Evolutionary conservation across 2,113 vertebrate species (phyloP).

Genomic region (Cyprinodon tularosa): DNA sequence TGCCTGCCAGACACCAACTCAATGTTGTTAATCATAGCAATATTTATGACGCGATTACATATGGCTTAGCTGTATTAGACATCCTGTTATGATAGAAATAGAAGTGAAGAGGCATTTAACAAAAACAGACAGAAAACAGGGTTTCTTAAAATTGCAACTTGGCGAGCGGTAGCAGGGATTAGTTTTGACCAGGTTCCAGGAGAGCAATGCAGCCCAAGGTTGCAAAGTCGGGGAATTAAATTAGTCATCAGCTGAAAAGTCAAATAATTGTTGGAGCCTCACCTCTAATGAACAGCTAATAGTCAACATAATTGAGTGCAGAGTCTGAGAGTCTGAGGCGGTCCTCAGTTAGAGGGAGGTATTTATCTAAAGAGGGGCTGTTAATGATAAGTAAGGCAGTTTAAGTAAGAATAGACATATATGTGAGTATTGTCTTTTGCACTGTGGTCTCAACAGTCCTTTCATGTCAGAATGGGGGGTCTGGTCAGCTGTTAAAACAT

Average conservation of each 20-base stretch:
- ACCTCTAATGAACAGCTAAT: constrained; percentile 65
- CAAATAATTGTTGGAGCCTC: constrained; percentile 57
- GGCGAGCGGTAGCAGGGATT: constrained; percentile 37
- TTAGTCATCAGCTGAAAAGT: constrained; percentile 61
- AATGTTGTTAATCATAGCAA: constrained; percentile 25
- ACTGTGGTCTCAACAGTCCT: constrained; percentile 61
- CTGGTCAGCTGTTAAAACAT: constrained; percentile 83
- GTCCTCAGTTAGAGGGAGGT: constrained; percentile 29
- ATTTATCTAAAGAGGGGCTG: constrained; percentile 54
- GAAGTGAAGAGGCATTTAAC: constrained; percentile 21
- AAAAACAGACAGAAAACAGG: constrained; percentile 47
- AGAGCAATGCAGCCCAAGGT: constrained; percentile 24
- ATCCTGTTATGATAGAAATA: constrained; percentile 20
- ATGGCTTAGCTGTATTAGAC: constrained; percentile 20
- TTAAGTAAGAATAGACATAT: constrained; percentile 74
- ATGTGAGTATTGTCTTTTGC: constrained; percentile 57
- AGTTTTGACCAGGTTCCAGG: constrained; percentile 34
- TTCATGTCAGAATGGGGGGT: constrained; percentile 78
- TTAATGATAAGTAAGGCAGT: constrained; percentile 56
- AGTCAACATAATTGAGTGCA: constrained; percentile 67
- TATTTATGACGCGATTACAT: constrained; percentile 23
- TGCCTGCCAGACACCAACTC: constrained; percentile 7
- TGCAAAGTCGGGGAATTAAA: constrained; percentile 51
- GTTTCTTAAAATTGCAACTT: constrained; percentile 51
- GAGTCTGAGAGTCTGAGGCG: constrained; percentile 44